A percentile compares a stretch with the other conserved stretches of the same genome.
Conservation (phyloP, 2,113 vertebrate genomes). For the Emydocephalus ijimae region DNA sequence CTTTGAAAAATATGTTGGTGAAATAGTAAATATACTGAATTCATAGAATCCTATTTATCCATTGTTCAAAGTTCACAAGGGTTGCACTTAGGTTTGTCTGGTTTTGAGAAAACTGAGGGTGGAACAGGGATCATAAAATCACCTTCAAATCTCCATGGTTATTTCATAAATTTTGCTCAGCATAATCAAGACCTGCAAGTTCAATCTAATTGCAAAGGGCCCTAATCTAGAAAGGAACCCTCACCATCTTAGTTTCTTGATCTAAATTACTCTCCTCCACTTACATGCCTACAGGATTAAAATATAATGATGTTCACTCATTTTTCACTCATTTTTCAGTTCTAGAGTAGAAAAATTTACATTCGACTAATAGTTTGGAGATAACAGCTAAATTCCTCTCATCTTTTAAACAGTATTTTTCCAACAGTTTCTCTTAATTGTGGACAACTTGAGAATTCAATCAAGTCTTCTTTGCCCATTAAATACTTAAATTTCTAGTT, state of each 20-base stretch:
- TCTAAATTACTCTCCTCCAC: background rate
- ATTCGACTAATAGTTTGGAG: background rate
- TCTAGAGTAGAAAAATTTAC: background rate
- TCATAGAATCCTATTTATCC: background rate
- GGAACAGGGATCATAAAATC: conserved; percentile 16
- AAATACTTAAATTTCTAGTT: background rate
- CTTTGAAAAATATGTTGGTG: background rate
- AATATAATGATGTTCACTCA: background rate
- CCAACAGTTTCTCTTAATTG: background rate
- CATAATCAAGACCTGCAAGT: background rate
- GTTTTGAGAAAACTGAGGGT: conserved; percentile 63
- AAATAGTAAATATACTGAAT: background rate
- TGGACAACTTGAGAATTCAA: background rate
- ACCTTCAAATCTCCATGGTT: background rate
- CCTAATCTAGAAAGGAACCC: background rate
- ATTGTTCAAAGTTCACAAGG: conserved; percentile 56
- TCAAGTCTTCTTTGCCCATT: background rate
- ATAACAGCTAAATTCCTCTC: background rate
- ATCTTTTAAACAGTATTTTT: background rate
- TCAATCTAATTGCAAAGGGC: background rate
- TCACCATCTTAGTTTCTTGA: background rate
- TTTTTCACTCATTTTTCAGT: background rate
- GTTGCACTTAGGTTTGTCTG: conserved; percentile 53
- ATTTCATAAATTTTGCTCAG: background rate
- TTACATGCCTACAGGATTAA: background rate